Percentiles rank a stretch among this genome's conserved stretches.
Evolutionary conservation across 92 coral and sea anemone genomes (phyloP).

Genomic region (Parazoanthus atlanticus): DNA sequence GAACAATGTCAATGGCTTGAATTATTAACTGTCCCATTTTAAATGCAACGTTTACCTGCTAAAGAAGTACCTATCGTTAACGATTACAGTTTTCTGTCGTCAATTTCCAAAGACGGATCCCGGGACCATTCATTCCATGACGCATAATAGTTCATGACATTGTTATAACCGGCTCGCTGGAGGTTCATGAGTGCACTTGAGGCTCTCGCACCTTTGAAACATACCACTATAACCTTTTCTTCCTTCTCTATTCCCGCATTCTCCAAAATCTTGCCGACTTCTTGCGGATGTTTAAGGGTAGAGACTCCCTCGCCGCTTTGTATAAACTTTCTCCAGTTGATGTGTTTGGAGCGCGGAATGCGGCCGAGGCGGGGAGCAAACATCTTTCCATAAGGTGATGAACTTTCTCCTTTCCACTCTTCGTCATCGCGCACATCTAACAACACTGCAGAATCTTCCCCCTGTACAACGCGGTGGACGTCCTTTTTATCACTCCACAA

Average conservation of each 20-base stretch:
- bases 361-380: slow-evolving; percentile 29
- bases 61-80: not conserved
- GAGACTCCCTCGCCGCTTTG: slow-evolving; percentile 21
- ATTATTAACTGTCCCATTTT: too few species aligned
- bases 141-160: slow-evolving; percentile 5
- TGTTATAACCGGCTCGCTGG: slow-evolving; percentile 25
- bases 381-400: slow-evolving; percentile 1
- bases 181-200: slow-evolving; percentile 28
- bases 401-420: slow-evolving; percentile 20
- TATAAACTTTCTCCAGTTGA: slow-evolving; percentile 30
- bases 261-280: slow-evolving; percentile 25
- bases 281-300: slow-evolving; percentile 13
- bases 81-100: slow-evolving; percentile 13
- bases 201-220: slow-evolving; percentile 26
- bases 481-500: slow-evolving; percentile 38
- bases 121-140: slow-evolving; percentile 41
- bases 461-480: slow-evolving; percentile 8
- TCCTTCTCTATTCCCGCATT: slow-evolving; percentile 16
- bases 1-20: too few species aligned
- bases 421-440: slow-evolving; percentile 35
- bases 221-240: slow-evolving; percentile 3
- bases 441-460: slow-evolving; percentile 28
- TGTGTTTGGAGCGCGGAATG: slow-evolving; percentile 24
- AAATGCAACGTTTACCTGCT: too few species aligned
- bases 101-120: slow-evolving; percentile 28